Percentiles rank a stretch among this genome's conserved stretches.
Conservation (phyloP, 2,888 invertebrate genomes). For the Junonia oenone region DNA sequence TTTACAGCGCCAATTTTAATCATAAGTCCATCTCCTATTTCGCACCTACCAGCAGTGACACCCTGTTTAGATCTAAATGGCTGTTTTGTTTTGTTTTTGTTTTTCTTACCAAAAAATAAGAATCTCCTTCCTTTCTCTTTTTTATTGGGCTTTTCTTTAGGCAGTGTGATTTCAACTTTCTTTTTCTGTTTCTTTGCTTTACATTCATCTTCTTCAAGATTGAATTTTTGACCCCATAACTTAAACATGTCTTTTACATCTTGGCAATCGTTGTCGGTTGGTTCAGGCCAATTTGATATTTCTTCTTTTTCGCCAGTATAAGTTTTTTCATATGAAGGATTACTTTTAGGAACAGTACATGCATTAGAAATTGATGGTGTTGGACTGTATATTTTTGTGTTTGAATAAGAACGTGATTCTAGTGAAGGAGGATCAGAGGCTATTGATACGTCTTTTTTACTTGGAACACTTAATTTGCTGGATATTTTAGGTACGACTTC, state of each 20-base stretch:
- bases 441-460: conserved; percentile 54
- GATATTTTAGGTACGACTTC: conserved; percentile 32
- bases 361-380: conserved; percentile 25
- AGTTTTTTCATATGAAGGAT: conserved; percentile 28
- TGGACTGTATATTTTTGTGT: conserved; percentile 43
- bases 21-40: conserved; percentile 52
- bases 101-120: conserved; percentile 56
- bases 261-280: conserved; percentile 43
- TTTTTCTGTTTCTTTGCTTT: conserved; percentile 26
- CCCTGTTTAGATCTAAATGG: conserved; percentile 45
- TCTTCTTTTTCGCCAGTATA: conserved; percentile 29
- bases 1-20: conserved; percentile 42
- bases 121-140: conserved; percentile 47
- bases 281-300: conserved; percentile 35
- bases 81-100: conserved; percentile 38
- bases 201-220: conserved; percentile 44
- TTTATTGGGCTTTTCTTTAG: conserved; percentile 19
- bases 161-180: conserved; percentile 23
- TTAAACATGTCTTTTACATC: conserved; percentile 61
- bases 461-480: conserved; percentile 35
- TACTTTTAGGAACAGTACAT: conserved; percentile 28
- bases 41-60: conserved; percentile 56
- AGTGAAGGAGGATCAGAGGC: conserved; percentile 59
- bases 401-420: conserved; percentile 49
- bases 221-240: conserved; percentile 59